Base-by-base conservation (phyloP, 2,888 invertebrate species). In the Melanostoma mellinum region DNA sequence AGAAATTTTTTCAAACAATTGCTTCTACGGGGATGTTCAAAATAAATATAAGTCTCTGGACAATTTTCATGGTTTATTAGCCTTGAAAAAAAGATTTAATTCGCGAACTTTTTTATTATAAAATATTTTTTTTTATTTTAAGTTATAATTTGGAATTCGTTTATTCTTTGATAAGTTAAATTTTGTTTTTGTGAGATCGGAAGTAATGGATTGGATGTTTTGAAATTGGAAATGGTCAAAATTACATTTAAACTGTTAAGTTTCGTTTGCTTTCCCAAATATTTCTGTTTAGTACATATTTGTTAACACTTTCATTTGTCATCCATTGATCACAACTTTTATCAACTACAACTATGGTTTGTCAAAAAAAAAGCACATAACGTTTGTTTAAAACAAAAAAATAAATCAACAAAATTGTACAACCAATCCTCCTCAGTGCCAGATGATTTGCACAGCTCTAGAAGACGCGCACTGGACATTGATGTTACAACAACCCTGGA, bases 401-500 rank as follows among this genome's bases (percentile, higher is more conserved):
- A 50, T 68, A 69, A 65, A 73, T 63, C 50, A 30, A 40, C 38
- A 10, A 58, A 73, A 63, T 56, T 6, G 30, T 36, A 38, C 10
- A 50, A 71, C 53, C 60, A 60, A 69, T 67, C 63, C 73, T 20
- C 92, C 73, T 20, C 92, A 96, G 96, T 96, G 88, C 94, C 95
- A 85, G 94, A 94, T 88, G 96, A 96, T 91, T 92, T 92, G 87
- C 94, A 94, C 87, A 96, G 96, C 81, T 94, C 96, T 32, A 93
- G 96, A 55, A 94, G 96, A 86, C 92, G 93, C 86, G 91, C 96
- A 89, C 94, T 94, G 89, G 94, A 94, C 86, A 93, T 94, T 40
- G 96, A 96, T 89, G 93, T 94, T 87, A 90, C 95, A 87, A 93
- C 94, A 10, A 95, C 95, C 6, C 90, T 97, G 88, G 96, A 96